Conservation (phyloP, 1,140 invertebrate genomes). For the Trypoxylus dichotomus region DNA sequence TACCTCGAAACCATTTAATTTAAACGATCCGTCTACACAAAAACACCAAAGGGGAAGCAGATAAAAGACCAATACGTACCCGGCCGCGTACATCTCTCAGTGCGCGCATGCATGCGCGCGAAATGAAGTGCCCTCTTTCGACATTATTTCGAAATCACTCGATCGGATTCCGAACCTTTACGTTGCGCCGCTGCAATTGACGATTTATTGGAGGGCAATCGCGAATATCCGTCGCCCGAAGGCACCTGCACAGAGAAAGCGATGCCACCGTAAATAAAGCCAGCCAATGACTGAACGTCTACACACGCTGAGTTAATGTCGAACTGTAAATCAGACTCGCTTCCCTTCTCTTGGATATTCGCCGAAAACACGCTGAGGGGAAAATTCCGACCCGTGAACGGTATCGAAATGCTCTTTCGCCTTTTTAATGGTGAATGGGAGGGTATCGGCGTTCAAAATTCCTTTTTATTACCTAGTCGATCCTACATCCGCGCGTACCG, state of each 20-base stretch:
- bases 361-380: background rate
- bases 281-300: background rate
- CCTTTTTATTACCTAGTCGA: background rate
- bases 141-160: background rate
- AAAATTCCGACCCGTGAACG: background rate
- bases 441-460: background rate
- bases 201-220: background rate
- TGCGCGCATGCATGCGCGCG: background rate
- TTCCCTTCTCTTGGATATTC: background rate
- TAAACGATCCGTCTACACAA: background rate
- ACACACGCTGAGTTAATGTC: background rate
- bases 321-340: background rate
- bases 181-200: background rate
- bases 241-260: background rate
- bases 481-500: background rate
- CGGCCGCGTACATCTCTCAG: background rate
- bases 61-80: background rate
- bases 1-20: no score
- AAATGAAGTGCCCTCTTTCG: background rate
- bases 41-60: background rate
- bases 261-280: background rate
- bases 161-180: background rate
- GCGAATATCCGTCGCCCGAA: background rate
- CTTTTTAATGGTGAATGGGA: background rate
- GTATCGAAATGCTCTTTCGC: background rate